phyloP scores from a whole-genome alignment of 2,113 vertebrate species.

The Formicarius rufipectus region DNA sequence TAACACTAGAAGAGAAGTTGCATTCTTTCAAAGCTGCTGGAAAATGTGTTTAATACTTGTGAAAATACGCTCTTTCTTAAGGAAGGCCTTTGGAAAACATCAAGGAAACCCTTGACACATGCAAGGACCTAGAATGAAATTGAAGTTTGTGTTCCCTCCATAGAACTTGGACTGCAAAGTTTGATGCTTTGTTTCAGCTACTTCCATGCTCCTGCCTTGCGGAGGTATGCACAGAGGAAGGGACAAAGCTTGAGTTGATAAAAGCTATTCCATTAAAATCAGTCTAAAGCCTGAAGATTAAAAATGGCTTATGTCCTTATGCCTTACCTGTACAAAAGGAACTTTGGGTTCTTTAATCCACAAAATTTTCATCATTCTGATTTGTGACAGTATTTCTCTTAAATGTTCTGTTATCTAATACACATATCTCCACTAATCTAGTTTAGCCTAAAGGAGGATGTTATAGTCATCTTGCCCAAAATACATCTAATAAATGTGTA shows the following conservation, averaged over 20 bases:
- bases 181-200: not conserved
- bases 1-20: not conserved
- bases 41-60: not conserved
- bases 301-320: not conserved
- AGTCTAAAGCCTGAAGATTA: not conserved
- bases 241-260: not conserved
- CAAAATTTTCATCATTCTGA: not conserved
- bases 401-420: not conserved
- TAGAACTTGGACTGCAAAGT: not conserved
- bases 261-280: not conserved
- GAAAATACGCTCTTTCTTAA: not conserved
- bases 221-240: not conserved
- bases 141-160: not conserved
- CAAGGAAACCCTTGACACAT: not conserved
- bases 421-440: not conserved
- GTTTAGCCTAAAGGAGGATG: not conserved
- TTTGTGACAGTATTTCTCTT: not conserved
- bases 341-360: not conserved
- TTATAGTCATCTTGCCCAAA: not conserved
- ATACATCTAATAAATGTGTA: not conserved
- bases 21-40: not conserved
- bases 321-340: not conserved
- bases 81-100: not conserved
- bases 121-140: not conserved
- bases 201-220: not conserved